These are phyloP conservation scores for Clamator glandarius DNA, from an alignment of 2,797 vertebrate genomes.

Conservation along the genomic window DNA sequence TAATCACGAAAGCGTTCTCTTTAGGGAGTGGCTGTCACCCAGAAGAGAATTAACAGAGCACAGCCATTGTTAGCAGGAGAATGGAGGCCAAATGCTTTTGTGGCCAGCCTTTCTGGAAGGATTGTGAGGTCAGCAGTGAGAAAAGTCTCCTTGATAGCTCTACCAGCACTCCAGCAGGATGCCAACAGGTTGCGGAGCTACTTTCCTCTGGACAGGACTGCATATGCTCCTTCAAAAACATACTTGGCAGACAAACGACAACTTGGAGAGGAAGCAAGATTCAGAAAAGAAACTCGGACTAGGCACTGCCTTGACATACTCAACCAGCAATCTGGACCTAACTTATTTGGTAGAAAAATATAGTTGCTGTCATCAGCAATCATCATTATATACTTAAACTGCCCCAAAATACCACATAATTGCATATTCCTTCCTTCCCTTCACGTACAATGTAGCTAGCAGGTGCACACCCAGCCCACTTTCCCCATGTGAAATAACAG, in stretches of 20 bases:
- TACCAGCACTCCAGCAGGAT: background rate
- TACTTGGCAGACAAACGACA: background rate
- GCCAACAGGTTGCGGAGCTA: slow-evolving; percentile 1
- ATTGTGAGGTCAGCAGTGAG: background rate
- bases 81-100: background rate
- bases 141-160: background rate
- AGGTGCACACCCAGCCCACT: background rate
- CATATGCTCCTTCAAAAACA: background rate
- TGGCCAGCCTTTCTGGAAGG: background rate
- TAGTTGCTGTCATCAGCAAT: background rate
- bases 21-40: background rate
- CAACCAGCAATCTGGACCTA: background rate
- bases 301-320: background rate
- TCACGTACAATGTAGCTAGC: background rate
- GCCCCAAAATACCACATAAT: background rate
- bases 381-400: background rate
- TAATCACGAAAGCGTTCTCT: background rate
- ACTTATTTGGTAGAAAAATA: background rate
- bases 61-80: slow-evolving; percentile 1
- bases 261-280: background rate
- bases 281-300: background rate
- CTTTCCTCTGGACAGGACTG: background rate
- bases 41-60: slow-evolving; percentile 4
- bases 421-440: background rate
- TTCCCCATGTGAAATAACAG: background rate